phyloP scores from a whole-genome alignment of 1,140 invertebrate genomes.

The Chymomyza costata region DNA sequence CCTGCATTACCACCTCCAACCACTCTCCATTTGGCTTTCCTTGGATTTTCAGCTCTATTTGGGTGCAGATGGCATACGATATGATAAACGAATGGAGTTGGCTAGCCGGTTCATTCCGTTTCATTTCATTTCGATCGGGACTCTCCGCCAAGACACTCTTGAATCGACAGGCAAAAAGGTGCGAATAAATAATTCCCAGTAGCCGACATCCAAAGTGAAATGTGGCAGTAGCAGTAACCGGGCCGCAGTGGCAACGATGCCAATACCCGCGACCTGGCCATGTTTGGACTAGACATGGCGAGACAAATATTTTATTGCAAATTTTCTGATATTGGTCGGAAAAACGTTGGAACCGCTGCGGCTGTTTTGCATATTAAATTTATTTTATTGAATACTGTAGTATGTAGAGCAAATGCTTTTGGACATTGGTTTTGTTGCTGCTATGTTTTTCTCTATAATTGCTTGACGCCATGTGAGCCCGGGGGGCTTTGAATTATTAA shows the following conservation, averaged over 20 bases:
- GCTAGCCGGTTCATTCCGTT: conserved; percentile 26
- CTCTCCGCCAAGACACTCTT: not conserved
- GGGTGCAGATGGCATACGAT: conserved; percentile 52
- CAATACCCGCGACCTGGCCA: conserved; percentile 3
- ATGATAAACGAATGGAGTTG: conserved; percentile 59
- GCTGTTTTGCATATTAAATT: conserved; percentile 71
- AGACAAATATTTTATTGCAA: conserved; percentile 73
- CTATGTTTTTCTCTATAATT: conserved; percentile 38
- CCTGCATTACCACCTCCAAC: conserved; percentile 57
- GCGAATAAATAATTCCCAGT: conserved; percentile 71
- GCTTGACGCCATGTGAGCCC: conserved; percentile 45
- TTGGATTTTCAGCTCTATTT: too few relatives aligned
- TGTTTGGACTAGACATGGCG: conserved; percentile 24
- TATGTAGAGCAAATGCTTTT: conserved; percentile 25
- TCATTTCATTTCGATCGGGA: not conserved
- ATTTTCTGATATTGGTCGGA: conserved; percentile 69
- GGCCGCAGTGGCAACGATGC: conserved; percentile 15
- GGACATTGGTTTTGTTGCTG: conserved; percentile 4
- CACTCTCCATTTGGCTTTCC: too few relatives aligned
- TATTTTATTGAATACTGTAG: conserved; percentile 66
- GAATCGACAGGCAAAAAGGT: conserved; percentile 53
- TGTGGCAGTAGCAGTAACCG: not conserved
- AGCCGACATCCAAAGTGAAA: conserved; percentile 19
- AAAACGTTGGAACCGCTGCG: conserved; percentile 40
- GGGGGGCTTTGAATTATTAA: conserved; percentile 70